A percentile compares a stretch with the other conserved stretches of the same genome.
These are phyloP conservation scores for Ephialtes manifestator DNA, from an alignment of 2,888 invertebrate species.

Conservation along the genomic window DNA sequence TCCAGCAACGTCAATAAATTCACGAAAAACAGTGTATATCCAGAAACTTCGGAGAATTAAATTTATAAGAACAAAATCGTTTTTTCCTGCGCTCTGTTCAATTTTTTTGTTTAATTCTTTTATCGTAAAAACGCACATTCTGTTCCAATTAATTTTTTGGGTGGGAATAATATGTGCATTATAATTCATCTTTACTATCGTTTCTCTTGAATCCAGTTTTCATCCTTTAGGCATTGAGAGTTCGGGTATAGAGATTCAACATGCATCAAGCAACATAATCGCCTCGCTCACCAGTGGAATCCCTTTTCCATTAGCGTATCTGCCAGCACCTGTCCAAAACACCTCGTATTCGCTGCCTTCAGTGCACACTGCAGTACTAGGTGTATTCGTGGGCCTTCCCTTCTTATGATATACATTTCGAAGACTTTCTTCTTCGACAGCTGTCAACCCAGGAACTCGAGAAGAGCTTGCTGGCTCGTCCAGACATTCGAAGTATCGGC, in stretches of 20 bases:
- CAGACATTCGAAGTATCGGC: constrained; percentile 25
- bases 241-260: neutral
- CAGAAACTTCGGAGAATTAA: no score
- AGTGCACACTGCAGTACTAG: neutral
- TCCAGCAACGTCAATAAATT: no score
- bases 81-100: no score
- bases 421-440: constrained; percentile 36
- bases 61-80: no score
- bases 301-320: constrained; percentile 54
- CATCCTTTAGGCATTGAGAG: neutral
- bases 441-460: constrained; percentile 49
- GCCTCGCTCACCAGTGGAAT: neutral
- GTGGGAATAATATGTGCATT: no score
- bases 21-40: no score
- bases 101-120: no score
- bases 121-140: no score
- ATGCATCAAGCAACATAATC: neutral
- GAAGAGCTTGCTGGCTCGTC: constrained; percentile 41
- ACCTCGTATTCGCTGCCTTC: neutral
- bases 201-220: neutral
- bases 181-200: neutral
- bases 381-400: neutral
- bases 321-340: constrained; percentile 63
- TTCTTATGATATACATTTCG: constrained; percentile 1
- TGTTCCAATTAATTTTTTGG: no score